A percentile compares a stretch with the other conserved stretches of the same genome.
Conservation (phyloP, 2,797 vertebrate species). For the Pteropus rufus region DNA sequence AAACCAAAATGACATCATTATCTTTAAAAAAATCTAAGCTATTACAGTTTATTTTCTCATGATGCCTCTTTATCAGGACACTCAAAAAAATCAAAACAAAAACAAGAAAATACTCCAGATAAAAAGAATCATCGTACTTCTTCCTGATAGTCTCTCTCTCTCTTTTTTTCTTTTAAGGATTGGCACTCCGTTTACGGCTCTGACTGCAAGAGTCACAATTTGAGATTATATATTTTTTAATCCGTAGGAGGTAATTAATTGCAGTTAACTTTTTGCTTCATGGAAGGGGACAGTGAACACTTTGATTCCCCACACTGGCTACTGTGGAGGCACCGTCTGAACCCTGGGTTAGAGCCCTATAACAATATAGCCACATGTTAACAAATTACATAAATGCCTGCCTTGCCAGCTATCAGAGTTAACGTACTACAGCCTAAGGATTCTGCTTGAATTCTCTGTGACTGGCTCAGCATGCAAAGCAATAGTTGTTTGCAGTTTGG, state of each 20-base stretch:
- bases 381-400: constrained; percentile 69
- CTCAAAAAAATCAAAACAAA: constrained; percentile 43
- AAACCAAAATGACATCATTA: constrained; percentile 1
- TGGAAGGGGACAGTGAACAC: constrained; percentile 26
- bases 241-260: constrained; percentile 9
- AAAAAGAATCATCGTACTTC: neutral
- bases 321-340: constrained; percentile 67
- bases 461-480: constrained; percentile 64
- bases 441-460: constrained; percentile 57
- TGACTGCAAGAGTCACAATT: neutral
- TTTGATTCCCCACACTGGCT: constrained; percentile 63
- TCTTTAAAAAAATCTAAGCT: neutral
- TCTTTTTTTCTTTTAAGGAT: neutral
- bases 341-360: constrained; percentile 54
- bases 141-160: neutral
- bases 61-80: neutral
- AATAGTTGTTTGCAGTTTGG: constrained; percentile 60
- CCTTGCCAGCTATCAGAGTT: constrained; percentile 66
- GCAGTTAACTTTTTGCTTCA: neutral
- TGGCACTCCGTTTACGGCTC: neutral
- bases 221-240: neutral
- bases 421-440: constrained; percentile 21
- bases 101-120: neutral
- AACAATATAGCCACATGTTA: constrained; percentile 44
- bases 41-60: neutral